Base-by-base conservation (phyloP, 2,113 vertebrate genomes). In the Mionectes macconnelli region DNA sequence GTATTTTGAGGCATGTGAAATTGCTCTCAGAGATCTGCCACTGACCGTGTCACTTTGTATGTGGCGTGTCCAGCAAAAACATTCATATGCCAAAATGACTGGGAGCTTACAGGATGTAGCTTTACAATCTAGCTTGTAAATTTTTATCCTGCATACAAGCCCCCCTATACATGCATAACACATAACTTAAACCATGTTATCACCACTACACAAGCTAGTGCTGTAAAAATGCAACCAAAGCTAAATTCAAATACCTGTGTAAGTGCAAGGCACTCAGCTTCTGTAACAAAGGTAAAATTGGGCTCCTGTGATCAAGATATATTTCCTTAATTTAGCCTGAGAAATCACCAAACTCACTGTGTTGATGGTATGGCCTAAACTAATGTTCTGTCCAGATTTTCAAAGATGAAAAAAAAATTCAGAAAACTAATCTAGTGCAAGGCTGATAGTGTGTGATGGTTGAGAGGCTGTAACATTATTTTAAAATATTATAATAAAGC, bases 401-500 rank as follows among this genome's bases (percentile, higher is more conserved):
- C 28, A 40, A 75, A 81, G 88, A 88, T 90, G 79, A 90, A 96
- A 88, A 94, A 94, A 94, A 95, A 72, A n/a, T 33, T 63, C 69
- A 89, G 90, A 84, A 92, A 97, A 92, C 87, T 94, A 95, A 97
- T 96, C 86, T 72, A 94, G 69, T 80, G 83, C 69, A 57, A 81
- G 78, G 40, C 57, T 96, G 92, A 93, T 95, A 70, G 85, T 10
- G 4, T 81, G 15, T 90, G 94, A 95, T 94, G 73, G 73, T 31
- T 93, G 88, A 95, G 86, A 81, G 86, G 69, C 18, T 40, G 88
- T 68, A 86, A 93, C 69, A 72, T 94, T 95, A 95, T 84, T 95
- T 92, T 72, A 90, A 95, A 96, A 93, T 94, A 95, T 93, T 96
- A 70, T 88, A 80, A 93, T 86, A 52, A 30, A 88, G 79, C 94